phyloP scores from a whole-genome alignment of 2,113 vertebrate species.

The Hemiscyllium ocellatum region DNA sequence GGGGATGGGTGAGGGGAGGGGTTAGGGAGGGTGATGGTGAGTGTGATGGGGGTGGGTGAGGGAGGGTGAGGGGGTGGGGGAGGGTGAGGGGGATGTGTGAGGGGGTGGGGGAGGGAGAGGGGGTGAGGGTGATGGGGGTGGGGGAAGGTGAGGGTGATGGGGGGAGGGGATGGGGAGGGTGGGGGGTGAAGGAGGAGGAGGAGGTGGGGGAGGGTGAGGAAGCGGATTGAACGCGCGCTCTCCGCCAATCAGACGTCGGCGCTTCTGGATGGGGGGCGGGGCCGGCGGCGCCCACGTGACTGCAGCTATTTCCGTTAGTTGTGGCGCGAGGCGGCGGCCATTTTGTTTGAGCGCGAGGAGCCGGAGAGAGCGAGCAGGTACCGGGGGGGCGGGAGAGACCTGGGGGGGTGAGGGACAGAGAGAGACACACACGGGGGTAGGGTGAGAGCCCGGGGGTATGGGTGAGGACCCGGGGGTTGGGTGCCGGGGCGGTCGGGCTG shows the following conservation, averaged over 20 bases:
- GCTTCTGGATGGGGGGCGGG: neutral
- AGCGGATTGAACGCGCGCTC: neutral
- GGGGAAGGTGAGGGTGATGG: no score
- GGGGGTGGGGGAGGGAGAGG: neutral
- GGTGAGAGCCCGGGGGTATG: neutral
- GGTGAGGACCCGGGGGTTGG: no score
- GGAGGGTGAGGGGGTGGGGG: neutral
- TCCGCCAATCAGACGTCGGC: neutral
- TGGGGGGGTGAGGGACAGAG: neutral
- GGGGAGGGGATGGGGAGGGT: neutral
- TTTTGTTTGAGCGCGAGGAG: slow-evolving; percentile 12
- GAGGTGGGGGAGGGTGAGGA: neutral
- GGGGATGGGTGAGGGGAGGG: neutral
- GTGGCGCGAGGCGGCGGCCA: neutral
- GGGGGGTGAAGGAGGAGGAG: neutral
- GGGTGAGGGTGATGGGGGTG: neutral
- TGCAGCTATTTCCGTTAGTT: neutral
- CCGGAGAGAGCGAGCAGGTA: neutral
- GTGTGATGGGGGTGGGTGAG: neutral
- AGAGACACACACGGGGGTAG: neutral
- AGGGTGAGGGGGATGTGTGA: neutral
- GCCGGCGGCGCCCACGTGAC: neutral
- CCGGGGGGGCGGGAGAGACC: neutral
- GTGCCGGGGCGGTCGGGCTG: neutral
- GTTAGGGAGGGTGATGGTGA: no score